phyloP scores from a whole-genome alignment of 2,113 vertebrate species.

The Saguinus midas region DNA sequence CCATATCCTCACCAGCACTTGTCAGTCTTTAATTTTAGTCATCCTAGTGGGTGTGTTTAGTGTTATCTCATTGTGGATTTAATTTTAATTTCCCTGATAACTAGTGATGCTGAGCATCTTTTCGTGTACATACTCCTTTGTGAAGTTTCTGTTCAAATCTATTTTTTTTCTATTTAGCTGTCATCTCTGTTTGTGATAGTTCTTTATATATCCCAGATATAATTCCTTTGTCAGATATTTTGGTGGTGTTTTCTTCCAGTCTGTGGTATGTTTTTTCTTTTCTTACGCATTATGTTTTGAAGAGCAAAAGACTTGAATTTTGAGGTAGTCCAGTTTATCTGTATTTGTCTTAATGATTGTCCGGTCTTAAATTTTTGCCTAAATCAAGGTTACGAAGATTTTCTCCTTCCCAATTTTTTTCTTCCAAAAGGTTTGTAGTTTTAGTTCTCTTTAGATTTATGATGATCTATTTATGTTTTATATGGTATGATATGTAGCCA shows the following conservation, averaged over 20 bases:
- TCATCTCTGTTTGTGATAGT: background rate
- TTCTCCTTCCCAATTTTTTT: background rate
- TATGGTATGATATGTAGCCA: background rate
- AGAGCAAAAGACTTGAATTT: background rate
- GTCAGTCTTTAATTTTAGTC: background rate
- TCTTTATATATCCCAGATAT: background rate
- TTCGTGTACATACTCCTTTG: background rate
- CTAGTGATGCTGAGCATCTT: background rate
- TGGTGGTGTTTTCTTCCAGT: slow-evolving; percentile 1
- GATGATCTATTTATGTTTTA: slow-evolving; percentile 8
- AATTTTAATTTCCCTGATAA: background rate
- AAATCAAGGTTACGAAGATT: background rate
- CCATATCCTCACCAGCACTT: background rate
- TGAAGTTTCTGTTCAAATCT: background rate
- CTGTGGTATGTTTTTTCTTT: background rate
- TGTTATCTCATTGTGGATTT: background rate
- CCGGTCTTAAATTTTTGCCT: background rate
- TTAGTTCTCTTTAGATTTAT: background rate
- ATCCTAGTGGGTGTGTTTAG: background rate
- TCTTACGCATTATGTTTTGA: background rate
- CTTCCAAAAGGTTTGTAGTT: background rate
- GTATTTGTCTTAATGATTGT: background rate
- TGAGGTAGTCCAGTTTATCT: background rate
- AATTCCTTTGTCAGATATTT: slow-evolving; percentile 8
- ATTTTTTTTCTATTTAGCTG: background rate